Evolutionary conservation across 1,140 invertebrate species (phyloP).

Genomic region (Drosophila sulfurigaster): DNA sequence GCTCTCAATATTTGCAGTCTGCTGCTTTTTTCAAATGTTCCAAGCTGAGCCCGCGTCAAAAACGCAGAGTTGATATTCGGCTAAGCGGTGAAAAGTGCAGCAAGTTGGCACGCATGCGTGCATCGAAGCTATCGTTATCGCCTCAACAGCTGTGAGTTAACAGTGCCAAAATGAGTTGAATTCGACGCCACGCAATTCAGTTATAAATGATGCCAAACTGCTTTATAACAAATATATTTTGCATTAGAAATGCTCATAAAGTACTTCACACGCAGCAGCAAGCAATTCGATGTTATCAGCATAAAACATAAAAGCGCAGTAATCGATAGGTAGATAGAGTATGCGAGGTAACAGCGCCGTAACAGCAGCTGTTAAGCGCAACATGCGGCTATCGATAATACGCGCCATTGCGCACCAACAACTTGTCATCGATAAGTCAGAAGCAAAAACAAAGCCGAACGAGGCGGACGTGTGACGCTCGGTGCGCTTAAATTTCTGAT

Average conservation of each 20-base stretch:
- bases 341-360: slow-evolving; percentile 8
- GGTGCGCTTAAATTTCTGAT: slow-evolving; percentile 44
- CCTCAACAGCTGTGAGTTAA: slow-evolving; percentile 8
- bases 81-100: slow-evolving; percentile 6
- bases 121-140: slow-evolving; percentile 25
- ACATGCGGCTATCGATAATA: slow-evolving; percentile 35
- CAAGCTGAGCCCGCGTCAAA: slow-evolving; percentile 26
- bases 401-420: slow-evolving; percentile 25
- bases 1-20: slow-evolving; percentile 13
- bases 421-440: slow-evolving; percentile 40
- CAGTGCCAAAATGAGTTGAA: slow-evolving; percentile 33
- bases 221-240: too few species aligned
- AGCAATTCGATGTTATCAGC: too few species aligned
- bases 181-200: too few species aligned
- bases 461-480: slow-evolving; percentile 53
- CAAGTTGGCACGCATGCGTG: slow-evolving; percentile 52
- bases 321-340: slow-evolving; percentile 6
- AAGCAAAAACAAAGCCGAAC: slow-evolving; percentile 51
- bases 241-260: too few species aligned
- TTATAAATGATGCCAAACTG: too few species aligned
- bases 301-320: too few species aligned
- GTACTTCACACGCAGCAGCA: too few species aligned
- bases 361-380: slow-evolving; percentile 37
- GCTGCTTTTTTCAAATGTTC: slow-evolving; percentile 19
- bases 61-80: slow-evolving; percentile 20